Base-by-base conservation (phyloP, 2,113 vertebrate genomes). In the Pteruthius melanotis region DNA sequence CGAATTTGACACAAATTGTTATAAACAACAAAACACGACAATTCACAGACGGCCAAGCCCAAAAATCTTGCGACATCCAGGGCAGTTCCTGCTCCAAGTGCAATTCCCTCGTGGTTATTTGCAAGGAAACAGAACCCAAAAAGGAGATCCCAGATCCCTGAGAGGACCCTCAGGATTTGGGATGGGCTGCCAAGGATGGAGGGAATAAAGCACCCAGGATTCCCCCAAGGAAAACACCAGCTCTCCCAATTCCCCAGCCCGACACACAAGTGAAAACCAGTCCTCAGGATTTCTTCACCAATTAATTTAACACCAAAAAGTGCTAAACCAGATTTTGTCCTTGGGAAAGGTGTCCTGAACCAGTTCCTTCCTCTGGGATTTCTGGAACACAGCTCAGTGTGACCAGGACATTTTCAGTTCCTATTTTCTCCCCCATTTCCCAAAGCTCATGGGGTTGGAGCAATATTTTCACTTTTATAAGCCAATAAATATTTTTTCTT, bases 401-500 rank as follows among this genome's bases (percentile, higher is more conserved):
- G 82, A 90, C 47, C 60, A 21, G 64, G 78, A 39, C 33, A 57
- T 87, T 98, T 95, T 96, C 95, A 94, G 88, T 95, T 97, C 96
- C 95, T 95, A 39, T 97, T 94, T 94, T 71, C 65, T 84, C 77
- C 95, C 57, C 59, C 72, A n/a, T 97, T 97, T 97, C 96, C 94
- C 91, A 97, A 97, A 93, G 81, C 83, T 94, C 79, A 61, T 6
- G 6, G 69, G 86, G 42, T 85, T 95, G 86, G 42, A 96, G 68
- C 85, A 95, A 80, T 28, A 95, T 90, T 97, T 95, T 88, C 81
- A 90, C 65, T 89, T 92, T 95, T 92, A 96, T 39, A 92, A 87
- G 91, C 53, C 84, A 40, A 76, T 59, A 52, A 52, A 49, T 77
- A n/a, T 17, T 56, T 93, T 24, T 66, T 79, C 83, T 63, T 14